Conservation (phyloP, 2,888 invertebrate species). For the Steinernema hermaphroditum region DNA sequence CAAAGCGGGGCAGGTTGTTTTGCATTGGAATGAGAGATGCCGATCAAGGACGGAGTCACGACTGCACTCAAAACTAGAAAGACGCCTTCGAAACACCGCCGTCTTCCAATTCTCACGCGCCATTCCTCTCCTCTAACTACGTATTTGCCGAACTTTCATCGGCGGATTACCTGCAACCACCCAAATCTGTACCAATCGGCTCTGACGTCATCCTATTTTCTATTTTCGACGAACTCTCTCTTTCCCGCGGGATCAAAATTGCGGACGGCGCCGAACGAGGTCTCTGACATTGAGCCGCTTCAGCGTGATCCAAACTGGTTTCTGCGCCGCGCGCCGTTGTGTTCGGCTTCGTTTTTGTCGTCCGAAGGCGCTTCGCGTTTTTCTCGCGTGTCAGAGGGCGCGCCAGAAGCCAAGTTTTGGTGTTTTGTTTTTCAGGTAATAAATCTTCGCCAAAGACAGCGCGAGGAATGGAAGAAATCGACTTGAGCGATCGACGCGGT, state of each 20-base stretch:
- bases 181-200: background rate
- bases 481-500: slow-evolving; percentile 40
- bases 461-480: slow-evolving; percentile 39
- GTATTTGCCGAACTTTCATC: too few relatives aligned
- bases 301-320: slow-evolving; percentile 18
- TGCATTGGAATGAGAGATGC: background rate
- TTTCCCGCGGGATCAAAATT: background rate
- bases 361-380: too few relatives aligned
- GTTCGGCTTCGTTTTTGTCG: slow-evolving; percentile 16
- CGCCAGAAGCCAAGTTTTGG: slow-evolving; percentile 9
- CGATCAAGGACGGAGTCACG: background rate
- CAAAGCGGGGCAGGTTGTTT: slow-evolving; percentile 9
- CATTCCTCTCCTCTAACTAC: too few relatives aligned
- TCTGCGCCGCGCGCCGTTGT: slow-evolving; percentile 18
- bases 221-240: slow-evolving; percentile 21
- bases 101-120: too few relatives aligned
- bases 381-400: slow-evolving; percentile 25
- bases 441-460: slow-evolving; percentile 18
- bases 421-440: slow-evolving; percentile 31
- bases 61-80: slow-evolving; percentile 6
- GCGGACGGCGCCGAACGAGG: background rate
- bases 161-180: too few relatives aligned
- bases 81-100: too few relatives aligned
- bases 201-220: background rate
- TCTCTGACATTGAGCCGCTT: slow-evolving; percentile 17